Percentiles rank a stretch among this genome's conserved stretches.
These are phyloP conservation scores for Azemiops feae DNA, from an alignment of 2,113 vertebrate species.

Conservation along the genomic window DNA sequence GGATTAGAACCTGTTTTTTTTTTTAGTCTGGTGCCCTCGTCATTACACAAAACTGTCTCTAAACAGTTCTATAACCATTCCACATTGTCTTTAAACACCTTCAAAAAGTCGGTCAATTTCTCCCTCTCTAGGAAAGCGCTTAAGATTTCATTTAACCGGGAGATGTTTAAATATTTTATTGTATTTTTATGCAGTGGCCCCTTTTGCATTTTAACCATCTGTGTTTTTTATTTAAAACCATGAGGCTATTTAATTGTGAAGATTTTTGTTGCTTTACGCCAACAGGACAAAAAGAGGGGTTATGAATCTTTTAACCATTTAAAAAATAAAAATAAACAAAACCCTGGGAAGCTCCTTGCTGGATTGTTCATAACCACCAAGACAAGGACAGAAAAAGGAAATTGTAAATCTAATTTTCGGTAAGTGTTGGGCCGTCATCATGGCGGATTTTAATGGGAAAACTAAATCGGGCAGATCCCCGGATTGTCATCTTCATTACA, in stretches of 20 bases:
- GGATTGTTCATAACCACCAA: neutral
- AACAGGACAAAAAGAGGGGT: neutral
- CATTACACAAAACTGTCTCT: too few relatives aligned
- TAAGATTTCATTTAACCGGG: neutral
- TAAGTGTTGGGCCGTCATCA: neutral
- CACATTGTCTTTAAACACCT: neutral
- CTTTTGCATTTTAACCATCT: neutral
- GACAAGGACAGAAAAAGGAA: neutral
- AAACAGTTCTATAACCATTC: neutral
- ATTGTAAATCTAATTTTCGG: neutral
- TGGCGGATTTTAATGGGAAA: neutral
- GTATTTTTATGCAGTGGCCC: neutral
- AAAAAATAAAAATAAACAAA: neutral
- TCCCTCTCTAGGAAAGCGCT: neutral
- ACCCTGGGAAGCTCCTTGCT: neutral
- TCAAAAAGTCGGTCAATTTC: neutral
- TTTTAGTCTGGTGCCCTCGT: neutral
- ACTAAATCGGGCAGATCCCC: neutral
- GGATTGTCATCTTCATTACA: neutral
- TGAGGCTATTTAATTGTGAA: neutral
- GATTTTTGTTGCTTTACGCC: neutral
- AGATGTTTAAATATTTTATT: neutral
- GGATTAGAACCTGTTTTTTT: neutral
- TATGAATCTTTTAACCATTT: neutral
- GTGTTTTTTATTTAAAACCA: neutral